These are phyloP conservation scores for Noctuana brunneofusca DNA, from an alignment of 2,888 invertebrate species.

Conservation along the genomic window DNA sequence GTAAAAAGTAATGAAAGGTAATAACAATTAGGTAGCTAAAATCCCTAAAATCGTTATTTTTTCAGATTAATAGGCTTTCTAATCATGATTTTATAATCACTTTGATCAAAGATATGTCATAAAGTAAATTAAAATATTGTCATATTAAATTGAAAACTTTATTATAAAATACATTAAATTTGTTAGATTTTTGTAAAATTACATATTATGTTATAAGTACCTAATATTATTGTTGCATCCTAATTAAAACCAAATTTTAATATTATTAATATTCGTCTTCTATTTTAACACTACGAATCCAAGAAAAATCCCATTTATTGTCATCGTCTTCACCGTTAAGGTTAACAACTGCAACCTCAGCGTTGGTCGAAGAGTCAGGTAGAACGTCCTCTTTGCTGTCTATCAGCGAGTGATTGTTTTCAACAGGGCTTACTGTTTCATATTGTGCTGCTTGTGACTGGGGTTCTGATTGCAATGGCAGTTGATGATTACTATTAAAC, in stretches of 20 bases:
- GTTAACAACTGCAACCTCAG: slow-evolving; percentile 37
- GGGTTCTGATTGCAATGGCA: slow-evolving; percentile 40
- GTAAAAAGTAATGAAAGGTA: no score
- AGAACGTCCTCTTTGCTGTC: slow-evolving; percentile 30
- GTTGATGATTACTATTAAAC: slow-evolving; percentile 38
- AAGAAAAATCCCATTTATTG: slow-evolving; percentile 61
- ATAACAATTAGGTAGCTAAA: no score
- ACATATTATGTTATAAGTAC: no score
- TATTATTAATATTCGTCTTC: slow-evolving; percentile 49
- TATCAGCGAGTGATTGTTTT: slow-evolving; percentile 29
- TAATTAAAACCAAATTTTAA: slow-evolving; percentile 20
- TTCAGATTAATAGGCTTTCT: no score
- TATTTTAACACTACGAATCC: slow-evolving; percentile 56
- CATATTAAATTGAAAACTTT: no score
- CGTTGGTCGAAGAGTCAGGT: slow-evolving; percentile 37
- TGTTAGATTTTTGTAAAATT: no score
- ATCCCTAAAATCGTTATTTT: no score
- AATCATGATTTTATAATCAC: no score
- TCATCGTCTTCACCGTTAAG: slow-evolving; percentile 43
- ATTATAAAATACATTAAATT: no score
- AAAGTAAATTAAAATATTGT: no score
- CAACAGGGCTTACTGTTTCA: slow-evolving; percentile 41
- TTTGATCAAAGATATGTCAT: no score
- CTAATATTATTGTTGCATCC: not conserved
- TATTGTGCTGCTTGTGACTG: slow-evolving; percentile 46